phyloP scores from a whole-genome alignment of 2,888 invertebrate genomes.

The Glyphotaelius pellucidus region DNA sequence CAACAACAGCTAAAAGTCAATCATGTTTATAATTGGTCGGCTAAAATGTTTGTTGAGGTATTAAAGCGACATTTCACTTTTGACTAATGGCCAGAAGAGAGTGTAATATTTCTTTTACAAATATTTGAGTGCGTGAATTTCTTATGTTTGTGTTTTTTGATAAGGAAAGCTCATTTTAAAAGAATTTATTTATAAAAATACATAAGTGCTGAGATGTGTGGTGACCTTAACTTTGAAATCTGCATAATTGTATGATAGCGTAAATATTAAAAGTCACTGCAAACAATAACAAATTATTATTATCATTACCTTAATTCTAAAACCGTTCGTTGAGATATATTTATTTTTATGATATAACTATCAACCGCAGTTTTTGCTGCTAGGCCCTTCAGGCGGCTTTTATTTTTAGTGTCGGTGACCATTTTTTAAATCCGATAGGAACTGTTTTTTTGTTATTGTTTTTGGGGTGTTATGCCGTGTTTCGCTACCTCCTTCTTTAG shows the following conservation, averaged over 20 bases:
- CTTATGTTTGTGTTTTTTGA: background rate
- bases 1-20: background rate
- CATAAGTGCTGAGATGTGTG: background rate
- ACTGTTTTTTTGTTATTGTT: no score
- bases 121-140: background rate
- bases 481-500: no score
- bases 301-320: no score
- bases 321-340: no score
- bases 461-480: no score
- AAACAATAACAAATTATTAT: no score
- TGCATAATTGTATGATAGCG: background rate
- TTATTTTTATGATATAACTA: no score
- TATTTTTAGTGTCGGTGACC: no score
- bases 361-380: no score
- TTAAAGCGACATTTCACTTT: background rate
- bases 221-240: background rate
- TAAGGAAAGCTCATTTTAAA: background rate
- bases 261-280: no score
- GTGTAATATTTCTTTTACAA: background rate
- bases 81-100: background rate
- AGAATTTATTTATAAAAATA: background rate
- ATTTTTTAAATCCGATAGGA: no score
- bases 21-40: background rate
- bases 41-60: background rate
- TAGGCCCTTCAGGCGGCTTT: no score